Percentiles rank a stretch among this genome's conserved stretches.
These are phyloP conservation scores for Vulpes vulpes DNA, from an alignment of 2,113 vertebrate genomes.

Conservation along the genomic window DNA sequence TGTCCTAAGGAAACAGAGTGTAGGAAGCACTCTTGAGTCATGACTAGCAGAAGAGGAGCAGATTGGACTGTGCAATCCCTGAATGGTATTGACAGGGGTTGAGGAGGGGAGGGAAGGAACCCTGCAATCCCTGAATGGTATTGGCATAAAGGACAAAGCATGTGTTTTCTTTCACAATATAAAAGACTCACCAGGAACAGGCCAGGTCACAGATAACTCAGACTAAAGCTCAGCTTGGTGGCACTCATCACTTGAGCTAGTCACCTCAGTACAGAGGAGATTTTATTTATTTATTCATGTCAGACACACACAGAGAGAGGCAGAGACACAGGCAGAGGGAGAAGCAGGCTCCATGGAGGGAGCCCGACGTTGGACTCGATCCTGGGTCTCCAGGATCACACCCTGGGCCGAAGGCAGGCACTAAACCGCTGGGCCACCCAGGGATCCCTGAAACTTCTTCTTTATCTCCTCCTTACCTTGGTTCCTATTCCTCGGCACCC, in stretches of 20 bases:
- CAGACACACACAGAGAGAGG: too few relatives aligned
- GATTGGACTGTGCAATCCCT: background rate
- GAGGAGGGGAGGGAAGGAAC: background rate
- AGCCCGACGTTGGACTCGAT: too few relatives aligned
- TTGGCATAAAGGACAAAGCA: background rate
- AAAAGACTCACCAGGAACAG: background rate
- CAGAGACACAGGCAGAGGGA: too few relatives aligned
- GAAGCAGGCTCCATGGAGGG: too few relatives aligned
- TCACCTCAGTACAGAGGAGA: background rate
- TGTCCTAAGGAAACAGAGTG: background rate
- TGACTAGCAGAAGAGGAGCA: background rate
- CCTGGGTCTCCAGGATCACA: too few relatives aligned
- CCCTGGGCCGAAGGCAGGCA: too few relatives aligned
- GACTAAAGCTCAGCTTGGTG: background rate
- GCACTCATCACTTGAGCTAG: background rate
- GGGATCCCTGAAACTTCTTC: background rate
- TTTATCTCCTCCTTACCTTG: background rate
- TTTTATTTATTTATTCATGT: too few relatives aligned
- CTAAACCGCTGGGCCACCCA: too few relatives aligned
- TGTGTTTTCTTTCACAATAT: background rate
- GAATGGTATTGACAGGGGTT: background rate
- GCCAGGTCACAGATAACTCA: background rate
- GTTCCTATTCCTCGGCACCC: background rate
- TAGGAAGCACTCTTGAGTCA: background rate
- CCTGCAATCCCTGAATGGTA: background rate